Percentiles rank a stretch among this genome's conserved stretches.
Conservation (phyloP, 2,113 vertebrate genomes). For the Casuarius casuarius region DNA sequence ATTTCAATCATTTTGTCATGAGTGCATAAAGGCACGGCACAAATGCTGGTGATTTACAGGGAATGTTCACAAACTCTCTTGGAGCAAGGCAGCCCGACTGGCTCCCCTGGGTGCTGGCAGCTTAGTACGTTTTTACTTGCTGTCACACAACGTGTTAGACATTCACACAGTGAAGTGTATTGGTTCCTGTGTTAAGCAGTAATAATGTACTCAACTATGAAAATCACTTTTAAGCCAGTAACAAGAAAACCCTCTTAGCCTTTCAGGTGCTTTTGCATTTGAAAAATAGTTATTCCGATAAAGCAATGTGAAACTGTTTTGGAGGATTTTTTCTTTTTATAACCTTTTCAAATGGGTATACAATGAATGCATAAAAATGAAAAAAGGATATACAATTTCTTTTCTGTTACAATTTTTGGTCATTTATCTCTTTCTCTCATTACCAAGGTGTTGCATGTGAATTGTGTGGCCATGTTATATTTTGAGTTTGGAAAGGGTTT, state of each 20-base stretch:
- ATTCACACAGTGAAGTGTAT: background rate
- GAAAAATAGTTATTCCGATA: background rate
- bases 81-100: background rate
- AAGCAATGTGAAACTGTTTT: background rate
- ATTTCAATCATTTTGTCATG: background rate
- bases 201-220: background rate
- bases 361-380: background rate
- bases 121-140: background rate
- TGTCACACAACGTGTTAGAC: background rate
- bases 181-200: background rate
- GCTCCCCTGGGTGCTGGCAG: background rate
- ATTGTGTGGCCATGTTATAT: background rate
- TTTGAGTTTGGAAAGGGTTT: slow-evolving; percentile 13
- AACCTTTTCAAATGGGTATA: background rate
- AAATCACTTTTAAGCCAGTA: slow-evolving; percentile 14
- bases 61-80: background rate
- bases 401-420: background rate
- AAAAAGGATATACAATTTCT: accelerated
- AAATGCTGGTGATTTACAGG: background rate
- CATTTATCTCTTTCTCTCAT: background rate
- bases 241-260: slow-evolving; percentile 9
- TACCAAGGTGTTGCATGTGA: background rate
- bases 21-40: background rate
- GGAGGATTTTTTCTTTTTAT: background rate
- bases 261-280: background rate